A percentile compares a stretch with the other conserved stretches of the same genome.
Evolutionary conservation across 2,797 vertebrate species (phyloP).

Genomic region (Chaenodraco wilsoni): DNA sequence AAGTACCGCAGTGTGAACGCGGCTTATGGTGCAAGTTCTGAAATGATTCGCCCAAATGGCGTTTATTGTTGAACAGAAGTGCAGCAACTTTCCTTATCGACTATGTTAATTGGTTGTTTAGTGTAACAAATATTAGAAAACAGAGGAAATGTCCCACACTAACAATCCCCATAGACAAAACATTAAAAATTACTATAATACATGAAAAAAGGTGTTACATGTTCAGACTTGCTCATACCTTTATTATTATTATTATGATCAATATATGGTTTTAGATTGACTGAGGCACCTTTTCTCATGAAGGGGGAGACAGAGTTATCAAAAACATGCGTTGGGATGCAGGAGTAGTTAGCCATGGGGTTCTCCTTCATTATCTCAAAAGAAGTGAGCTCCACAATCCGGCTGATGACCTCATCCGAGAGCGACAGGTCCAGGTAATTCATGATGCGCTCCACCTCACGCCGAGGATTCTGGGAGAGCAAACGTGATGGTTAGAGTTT

Average conservation of each 20-base stretch:
- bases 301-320: constrained; percentile 86
- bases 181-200: not conserved
- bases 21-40: not conserved
- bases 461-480: constrained; percentile 84
- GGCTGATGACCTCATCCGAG: constrained; percentile 79
- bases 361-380: constrained; percentile 92
- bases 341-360: constrained; percentile 89
- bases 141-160: not conserved
- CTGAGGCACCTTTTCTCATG: constrained; percentile 91
- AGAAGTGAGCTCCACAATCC: constrained; percentile 85
- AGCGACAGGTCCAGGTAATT: constrained; percentile 84
- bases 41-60: not conserved
- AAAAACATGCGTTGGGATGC: constrained; percentile 78
- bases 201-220: not conserved
- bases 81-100: not conserved
- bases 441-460: constrained; percentile 88
- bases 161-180: not conserved
- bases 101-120: not conserved
- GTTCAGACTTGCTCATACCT: not conserved
- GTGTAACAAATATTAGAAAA: not conserved
- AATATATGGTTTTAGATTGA: too few species aligned
- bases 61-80: not conserved
- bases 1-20: too few species aligned
- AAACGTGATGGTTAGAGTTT: not conserved
- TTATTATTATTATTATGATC: too few species aligned